These are phyloP conservation scores for Nyctibius bracteatus DNA, from an alignment of 2,113 vertebrate genomes.

Conservation along the genomic window DNA sequence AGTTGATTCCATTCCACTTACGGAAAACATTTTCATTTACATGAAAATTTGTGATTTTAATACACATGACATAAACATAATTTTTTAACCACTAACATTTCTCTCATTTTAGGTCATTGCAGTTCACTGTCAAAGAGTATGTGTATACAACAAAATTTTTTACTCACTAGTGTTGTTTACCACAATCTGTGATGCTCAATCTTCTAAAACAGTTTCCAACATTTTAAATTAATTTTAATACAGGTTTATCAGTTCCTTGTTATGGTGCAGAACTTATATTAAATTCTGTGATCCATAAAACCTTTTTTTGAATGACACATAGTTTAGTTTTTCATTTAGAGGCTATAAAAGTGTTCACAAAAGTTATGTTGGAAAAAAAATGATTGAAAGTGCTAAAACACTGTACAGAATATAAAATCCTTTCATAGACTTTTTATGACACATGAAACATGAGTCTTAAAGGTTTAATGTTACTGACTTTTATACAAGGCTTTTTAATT, in stretches of 20 bases:
- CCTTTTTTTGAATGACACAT: conserved; percentile 83
- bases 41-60: conserved; percentile 14
- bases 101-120: neutral
- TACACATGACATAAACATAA: neutral
- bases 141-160: neutral
- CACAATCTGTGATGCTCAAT: conserved; percentile 56
- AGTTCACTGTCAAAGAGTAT: neutral
- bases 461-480: conserved; percentile 87
- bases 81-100: neutral
- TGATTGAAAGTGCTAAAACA: conserved; percentile 86
- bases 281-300: conserved; percentile 86
- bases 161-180: conserved; percentile 59
- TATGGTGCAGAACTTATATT: conserved; percentile 83
- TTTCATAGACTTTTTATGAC: conserved; percentile 87
- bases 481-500: conserved; percentile 87
- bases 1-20: neutral
- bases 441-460: conserved; percentile 87
- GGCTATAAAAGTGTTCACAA: conserved; percentile 86
- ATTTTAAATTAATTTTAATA: conserved; percentile 83
- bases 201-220: conserved; percentile 73
- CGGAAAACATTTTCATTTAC: neutral
- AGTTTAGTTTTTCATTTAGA: conserved; percentile 89
- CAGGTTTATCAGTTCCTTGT: conserved; percentile 82
- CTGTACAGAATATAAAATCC: conserved; percentile 86
- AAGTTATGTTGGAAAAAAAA: conserved; percentile 84